phyloP scores from a whole-genome alignment of 2,113 vertebrate genomes.

The Hiodon tergisus region DNA sequence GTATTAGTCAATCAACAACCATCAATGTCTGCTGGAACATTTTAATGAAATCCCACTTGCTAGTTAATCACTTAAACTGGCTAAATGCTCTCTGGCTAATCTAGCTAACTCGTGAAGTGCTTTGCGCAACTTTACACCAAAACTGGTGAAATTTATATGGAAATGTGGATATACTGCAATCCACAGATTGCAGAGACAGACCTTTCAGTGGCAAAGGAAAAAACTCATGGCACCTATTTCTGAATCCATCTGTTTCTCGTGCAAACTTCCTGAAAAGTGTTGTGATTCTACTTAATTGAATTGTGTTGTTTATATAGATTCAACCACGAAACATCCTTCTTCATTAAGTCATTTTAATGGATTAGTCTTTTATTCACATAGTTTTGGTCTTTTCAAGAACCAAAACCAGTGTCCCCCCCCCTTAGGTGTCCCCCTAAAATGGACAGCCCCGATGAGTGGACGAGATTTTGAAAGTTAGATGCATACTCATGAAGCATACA shows the following conservation, averaged over 20 bases:
- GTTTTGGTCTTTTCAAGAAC: not conserved
- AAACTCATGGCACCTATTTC: not conserved
- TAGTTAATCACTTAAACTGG: too few species aligned
- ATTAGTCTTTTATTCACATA: not conserved
- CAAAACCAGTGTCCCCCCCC: not conserved
- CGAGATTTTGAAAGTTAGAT: not conserved
- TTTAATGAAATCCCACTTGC: too few species aligned
- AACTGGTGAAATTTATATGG: not conserved
- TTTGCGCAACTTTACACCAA: too few species aligned
- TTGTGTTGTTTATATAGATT: not conserved
- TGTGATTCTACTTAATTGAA: too few species aligned
- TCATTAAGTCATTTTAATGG: not conserved
- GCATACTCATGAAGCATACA: slow-evolving; percentile 17
- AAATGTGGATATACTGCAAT: not conserved
- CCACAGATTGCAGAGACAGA: not conserved
- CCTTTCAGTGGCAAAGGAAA: not conserved
- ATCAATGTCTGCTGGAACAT: too few species aligned
- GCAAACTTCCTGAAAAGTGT: too few species aligned
- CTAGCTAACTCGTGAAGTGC: too few species aligned
- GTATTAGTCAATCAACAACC: too few species aligned
- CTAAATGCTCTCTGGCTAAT: too few species aligned
- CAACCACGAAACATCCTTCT: not conserved
- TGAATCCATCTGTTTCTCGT: not conserved
- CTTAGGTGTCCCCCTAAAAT: not conserved
- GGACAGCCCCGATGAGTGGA: not conserved